These are phyloP conservation scores for Tanytarsus gracilentus DNA, from an alignment of 2,888 invertebrate species.

Conservation along the genomic window DNA sequence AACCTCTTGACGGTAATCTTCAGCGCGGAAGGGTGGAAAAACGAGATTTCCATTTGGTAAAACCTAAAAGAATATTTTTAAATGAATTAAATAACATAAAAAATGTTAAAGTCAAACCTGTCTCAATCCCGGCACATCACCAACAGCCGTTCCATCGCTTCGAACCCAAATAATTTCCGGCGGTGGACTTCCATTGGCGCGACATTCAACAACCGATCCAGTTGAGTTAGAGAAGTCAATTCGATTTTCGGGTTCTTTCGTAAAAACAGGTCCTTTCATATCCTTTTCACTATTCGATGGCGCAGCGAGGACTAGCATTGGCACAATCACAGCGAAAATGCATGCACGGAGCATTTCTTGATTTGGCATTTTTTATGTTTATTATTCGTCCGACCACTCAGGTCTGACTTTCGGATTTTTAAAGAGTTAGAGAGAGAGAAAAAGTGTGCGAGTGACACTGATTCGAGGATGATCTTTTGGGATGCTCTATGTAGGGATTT, in stretches of 20 bases:
- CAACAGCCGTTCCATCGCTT: slow-evolving; percentile 82
- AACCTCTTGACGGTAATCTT: slow-evolving; percentile 87
- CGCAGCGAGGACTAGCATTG: slow-evolving; percentile 7
- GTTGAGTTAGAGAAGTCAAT: slow-evolving; percentile 92
- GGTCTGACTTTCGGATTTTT: background rate
- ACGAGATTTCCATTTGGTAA: slow-evolving; percentile 86
- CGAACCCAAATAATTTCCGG: slow-evolving; percentile 91
- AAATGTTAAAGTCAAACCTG: slow-evolving; percentile 49
- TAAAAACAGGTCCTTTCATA: slow-evolving; percentile 81
- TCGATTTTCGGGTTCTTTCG: slow-evolving; percentile 83
- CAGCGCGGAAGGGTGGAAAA: slow-evolving; percentile 89
- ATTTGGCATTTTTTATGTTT: no score
- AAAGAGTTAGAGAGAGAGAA: no score
- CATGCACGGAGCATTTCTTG: background rate
- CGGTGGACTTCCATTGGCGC: slow-evolving; percentile 79
- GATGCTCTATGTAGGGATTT: no score
- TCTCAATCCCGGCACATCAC: slow-evolving; percentile 78
- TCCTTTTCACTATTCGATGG: slow-evolving; percentile 54
- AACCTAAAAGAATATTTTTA: slow-evolving; percentile 47
- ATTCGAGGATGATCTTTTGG: no score
- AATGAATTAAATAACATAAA: background rate
- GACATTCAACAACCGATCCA: slow-evolving; percentile 86
- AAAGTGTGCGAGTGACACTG: no score
- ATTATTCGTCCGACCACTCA: background rate
- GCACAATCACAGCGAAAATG: background rate